Conservation (phyloP, 2,888 invertebrate genomes). For the Apocheima hispidaria region DNA sequence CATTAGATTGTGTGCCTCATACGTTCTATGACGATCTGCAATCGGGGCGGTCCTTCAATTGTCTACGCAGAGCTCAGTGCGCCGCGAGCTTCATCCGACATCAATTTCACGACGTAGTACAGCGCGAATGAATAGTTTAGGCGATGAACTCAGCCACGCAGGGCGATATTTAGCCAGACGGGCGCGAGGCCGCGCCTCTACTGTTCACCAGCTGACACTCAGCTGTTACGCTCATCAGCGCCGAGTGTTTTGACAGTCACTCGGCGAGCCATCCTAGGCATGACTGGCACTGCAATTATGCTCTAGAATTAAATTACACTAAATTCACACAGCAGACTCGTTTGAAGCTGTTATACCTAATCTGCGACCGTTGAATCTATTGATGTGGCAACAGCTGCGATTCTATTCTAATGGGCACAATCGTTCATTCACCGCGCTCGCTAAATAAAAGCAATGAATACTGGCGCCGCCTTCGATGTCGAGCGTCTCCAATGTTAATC, state of each 20-base stretch:
- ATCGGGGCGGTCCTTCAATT: slow-evolving; percentile 71
- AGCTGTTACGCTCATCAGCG: slow-evolving; percentile 31
- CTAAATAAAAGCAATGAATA: slow-evolving; percentile 57
- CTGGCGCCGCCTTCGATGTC: slow-evolving; percentile 52
- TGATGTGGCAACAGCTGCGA: slow-evolving; percentile 47
- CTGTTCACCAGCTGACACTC: slow-evolving; percentile 28
- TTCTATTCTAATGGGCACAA: slow-evolving; percentile 51
- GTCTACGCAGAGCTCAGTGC: slow-evolving; percentile 55
- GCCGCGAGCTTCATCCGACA: slow-evolving; percentile 59
- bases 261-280: slow-evolving; percentile 45
- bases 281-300: slow-evolving; percentile 60
- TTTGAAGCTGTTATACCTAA: slow-evolving; percentile 13
- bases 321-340: slow-evolving; percentile 18
- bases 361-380: slow-evolving; percentile 20
- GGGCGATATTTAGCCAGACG: slow-evolving; percentile 60
- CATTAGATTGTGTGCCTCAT: slow-evolving; percentile 59
- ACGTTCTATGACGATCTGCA: slow-evolving; percentile 60
- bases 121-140: slow-evolving; percentile 62
- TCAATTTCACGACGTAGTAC: slow-evolving; percentile 49
- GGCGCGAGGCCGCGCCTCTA: slow-evolving; percentile 53
- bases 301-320: slow-evolving; percentile 10
- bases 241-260: slow-evolving; percentile 53
- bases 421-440: slow-evolving; percentile 56
- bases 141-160: slow-evolving; percentile 72
- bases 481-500: slow-evolving; percentile 45